Percentiles rank a stretch among this genome's conserved stretches.
Conservation (phyloP, 2,797 vertebrate genomes). For the Scyliorhinus canicula region DNA sequence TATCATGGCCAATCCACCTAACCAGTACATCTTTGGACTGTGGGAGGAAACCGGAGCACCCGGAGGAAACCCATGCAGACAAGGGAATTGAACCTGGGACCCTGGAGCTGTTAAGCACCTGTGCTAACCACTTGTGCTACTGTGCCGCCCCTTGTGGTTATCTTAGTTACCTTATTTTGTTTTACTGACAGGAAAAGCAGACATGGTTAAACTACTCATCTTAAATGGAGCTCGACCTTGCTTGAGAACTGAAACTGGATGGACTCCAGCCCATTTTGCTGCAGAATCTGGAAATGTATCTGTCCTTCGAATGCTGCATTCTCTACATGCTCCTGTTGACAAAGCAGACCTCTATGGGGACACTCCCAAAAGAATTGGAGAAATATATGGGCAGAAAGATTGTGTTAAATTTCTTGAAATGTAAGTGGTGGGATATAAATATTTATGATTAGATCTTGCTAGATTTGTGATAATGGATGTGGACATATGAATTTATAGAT, state of each 20-base stretch:
- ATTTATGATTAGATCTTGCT: background rate
- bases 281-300: conserved; percentile 70
- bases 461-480: background rate
- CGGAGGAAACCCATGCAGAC: no score
- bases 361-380: conserved; percentile 69
- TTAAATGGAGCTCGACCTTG: conserved; percentile 67
- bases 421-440: conserved; percentile 55
- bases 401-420: conserved; percentile 71
- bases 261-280: conserved; percentile 82
- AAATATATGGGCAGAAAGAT: conserved; percentile 78
- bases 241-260: conserved; percentile 69
- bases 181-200: conserved; percentile 59
- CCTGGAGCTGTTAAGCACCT: no score
- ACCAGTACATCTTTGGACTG: no score
- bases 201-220: conserved; percentile 64
- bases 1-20: no score
- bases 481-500: background rate
- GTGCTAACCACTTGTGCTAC: no score
- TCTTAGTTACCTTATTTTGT: background rate
- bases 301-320: conserved; percentile 69
- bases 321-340: conserved; percentile 68
- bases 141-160: no score
- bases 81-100: no score
- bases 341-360: conserved; percentile 71
- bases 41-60: no score